Percentiles rank a stretch among this genome's conserved stretches.
Conservation (phyloP, 64 coral and sea anemone genomes). For the Montipora efflorescens region DNA sequence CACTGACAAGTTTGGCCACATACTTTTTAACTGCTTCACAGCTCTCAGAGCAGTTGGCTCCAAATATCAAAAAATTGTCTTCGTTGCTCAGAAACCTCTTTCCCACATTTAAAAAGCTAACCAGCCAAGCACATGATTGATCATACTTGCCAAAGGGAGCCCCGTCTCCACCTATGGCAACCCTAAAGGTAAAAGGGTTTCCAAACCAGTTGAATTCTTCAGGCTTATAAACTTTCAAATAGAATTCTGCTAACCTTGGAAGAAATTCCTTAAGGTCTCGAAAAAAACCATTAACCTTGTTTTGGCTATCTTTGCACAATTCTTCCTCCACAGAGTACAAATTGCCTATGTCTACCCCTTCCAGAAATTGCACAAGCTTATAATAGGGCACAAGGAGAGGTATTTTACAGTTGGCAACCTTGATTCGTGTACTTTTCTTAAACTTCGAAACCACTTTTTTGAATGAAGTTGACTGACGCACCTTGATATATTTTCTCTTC, state of each 20-base stretch:
- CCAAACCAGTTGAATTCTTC: slow-evolving; percentile 28
- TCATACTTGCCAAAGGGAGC: slow-evolving; percentile 59
- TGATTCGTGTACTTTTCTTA: slow-evolving; percentile 48
- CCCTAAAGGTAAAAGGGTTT: slow-evolving; percentile 12
- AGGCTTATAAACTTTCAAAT: slow-evolving; percentile 44
- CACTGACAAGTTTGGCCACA: slow-evolving; percentile 43
- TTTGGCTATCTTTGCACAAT: slow-evolving; percentile 65
- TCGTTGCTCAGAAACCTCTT: slow-evolving; percentile 51
- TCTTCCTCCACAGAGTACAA: slow-evolving; percentile 65
- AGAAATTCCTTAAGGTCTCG: slow-evolving; percentile 66
- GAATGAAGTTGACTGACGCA: slow-evolving; percentile 43
- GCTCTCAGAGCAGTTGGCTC: slow-evolving; percentile 53
- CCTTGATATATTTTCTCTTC: slow-evolving; percentile 57
- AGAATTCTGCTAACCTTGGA: slow-evolving; percentile 36
- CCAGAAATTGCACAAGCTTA: slow-evolving; percentile 62
- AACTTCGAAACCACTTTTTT: slow-evolving; percentile 48
- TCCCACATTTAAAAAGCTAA: slow-evolving; percentile 46
- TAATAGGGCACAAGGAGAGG: slow-evolving; percentile 58
- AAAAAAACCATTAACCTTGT: slow-evolving; percentile 67
- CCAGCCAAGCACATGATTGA: slow-evolving; percentile 43
- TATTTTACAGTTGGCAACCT: slow-evolving; percentile 45
- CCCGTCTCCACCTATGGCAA: slow-evolving; percentile 54
- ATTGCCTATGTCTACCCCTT: slow-evolving; percentile 80
- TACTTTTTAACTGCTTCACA: slow-evolving; percentile 53
- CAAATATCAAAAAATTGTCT: slow-evolving; percentile 55